Base-by-base conservation (phyloP, 2,888 invertebrate species). In the Campopleginae sp. region DNA sequence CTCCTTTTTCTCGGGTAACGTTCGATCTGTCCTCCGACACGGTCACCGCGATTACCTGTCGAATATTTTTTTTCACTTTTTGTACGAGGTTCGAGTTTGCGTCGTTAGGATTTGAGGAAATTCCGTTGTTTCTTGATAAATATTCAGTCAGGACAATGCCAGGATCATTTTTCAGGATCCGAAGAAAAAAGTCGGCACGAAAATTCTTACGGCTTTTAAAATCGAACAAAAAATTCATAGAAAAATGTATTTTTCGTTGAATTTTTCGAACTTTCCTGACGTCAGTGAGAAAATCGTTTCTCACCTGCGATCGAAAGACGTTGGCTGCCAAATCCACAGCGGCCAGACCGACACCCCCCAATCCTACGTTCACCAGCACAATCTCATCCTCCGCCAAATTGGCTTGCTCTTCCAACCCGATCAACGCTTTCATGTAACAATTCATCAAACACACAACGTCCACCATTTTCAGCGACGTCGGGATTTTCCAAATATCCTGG, bases 311-410 rank as follows among this genome's bases (percentile, higher is more conserved):
- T 91, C 95, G 95, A 89, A 95, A 96, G 70, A 96, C 95, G 92
- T 96, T 96, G 14, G 96, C 95, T 61, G 96, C 96, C 65, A 97
- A 94, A 93, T 97, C 96, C 27, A 96, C 95, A 61, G 96, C 95
- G 80, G 96, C 96, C 65, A 96, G 91, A 19, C 95, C 95, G 65
- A 95, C 93, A 12, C 96, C 95, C 27, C 96, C 96, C 72, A 95
- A 94, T 10, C 96, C 96, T 48, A 96, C 95, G 63, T 96, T 95
- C 51, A 96, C 94, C 14, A 97, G 91, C n/a, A 96, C 94, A 68
- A 94, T 94, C 84, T 96, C 95, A 66, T 95, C 94, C 89, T 95
- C 95, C 82, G 94, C 90, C 23, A 95, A 90, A 74, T 90, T 88
- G 12, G 95, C 95, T 88, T 95, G 93, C 82, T 95, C 94, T 44